phyloP scores from a whole-genome alignment of 2,797 vertebrate genomes.

The Halcyon chelicuti region DNA sequence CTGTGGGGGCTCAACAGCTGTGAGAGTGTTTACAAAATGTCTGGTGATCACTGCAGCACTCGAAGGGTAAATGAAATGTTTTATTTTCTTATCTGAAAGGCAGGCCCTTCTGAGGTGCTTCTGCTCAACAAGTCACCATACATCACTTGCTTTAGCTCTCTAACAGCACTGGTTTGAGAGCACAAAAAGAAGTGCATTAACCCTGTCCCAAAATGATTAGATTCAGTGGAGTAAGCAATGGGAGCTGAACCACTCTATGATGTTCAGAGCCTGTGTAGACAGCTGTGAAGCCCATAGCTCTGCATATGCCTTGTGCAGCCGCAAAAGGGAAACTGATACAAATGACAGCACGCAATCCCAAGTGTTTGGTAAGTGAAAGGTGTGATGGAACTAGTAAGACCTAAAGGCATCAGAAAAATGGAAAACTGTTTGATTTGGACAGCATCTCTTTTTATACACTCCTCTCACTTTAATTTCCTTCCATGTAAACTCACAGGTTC shows the following conservation, averaged over 20 bases:
- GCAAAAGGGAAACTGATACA: background rate
- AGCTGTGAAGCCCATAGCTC: background rate
- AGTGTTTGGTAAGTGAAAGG: background rate
- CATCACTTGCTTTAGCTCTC: background rate
- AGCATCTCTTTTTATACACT: background rate
- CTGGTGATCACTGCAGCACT: background rate
- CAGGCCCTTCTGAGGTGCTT: background rate
- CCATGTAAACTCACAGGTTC: background rate
- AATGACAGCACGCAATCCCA: background rate
- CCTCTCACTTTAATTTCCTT: background rate
- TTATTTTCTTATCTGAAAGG: background rate
- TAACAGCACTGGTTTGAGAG: background rate
- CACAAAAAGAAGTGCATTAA: background rate
- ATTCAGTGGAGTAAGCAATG: background rate
- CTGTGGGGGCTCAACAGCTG: background rate
- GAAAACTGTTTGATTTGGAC: background rate
- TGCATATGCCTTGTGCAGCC: accelerated
- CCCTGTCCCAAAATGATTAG: background rate
- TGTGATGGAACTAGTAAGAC: background rate
- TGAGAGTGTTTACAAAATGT: background rate
- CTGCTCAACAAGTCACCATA: background rate
- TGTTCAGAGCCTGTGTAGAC: background rate
- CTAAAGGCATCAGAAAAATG: background rate
- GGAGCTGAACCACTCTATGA: background rate
- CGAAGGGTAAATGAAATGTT: background rate